Base-by-base conservation (phyloP, 2,797 vertebrate species). In the Hybognathus amarus region DNA sequence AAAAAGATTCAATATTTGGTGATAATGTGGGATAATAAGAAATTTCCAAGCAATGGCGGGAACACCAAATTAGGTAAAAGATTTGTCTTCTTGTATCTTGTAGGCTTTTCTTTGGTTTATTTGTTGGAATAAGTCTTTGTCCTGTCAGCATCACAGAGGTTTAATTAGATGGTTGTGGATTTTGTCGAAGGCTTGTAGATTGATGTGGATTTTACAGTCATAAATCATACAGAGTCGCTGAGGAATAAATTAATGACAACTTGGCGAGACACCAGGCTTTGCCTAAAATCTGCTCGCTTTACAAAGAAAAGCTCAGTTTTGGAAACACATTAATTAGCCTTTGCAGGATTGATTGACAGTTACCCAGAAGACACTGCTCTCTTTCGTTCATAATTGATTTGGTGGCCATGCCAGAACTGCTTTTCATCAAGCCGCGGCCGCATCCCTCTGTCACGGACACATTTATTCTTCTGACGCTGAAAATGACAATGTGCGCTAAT, bases 401-500 rank as follows among this genome's bases (percentile, higher is more conserved):
- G 91, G 88, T 91, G 89, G 94, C 88, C 93, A 91, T 95, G 90
- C 91, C 94, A 94, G 90, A 92, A 91, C 73, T 77, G 75, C 87
- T 94, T 87, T 91, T 89, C 87, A 87, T 92, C 91, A 91, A 88
- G 88, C 87, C 20, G 89, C 90, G 84, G 88, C 87, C 85, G 85
- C 88, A 88, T 82, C 90, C 83, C 77, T 77, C 68, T 85, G 67
- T 85, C 59, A 71, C 33, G 82, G 90, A 89, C 59, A 30, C 59
- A 8, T 63, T 66, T 68, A 42, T 89, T 91, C 86, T 91, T 88
- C 86, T 82, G n/a, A 90, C 77, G 82, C 85, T 90, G 89, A 88
- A 92, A 92, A 91, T 89, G 90, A 93, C 91, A 92, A 91, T 93
- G 90, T 94, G 91, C 91, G 94, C 92, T 96, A 95, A 94, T 94